A percentile compares a stretch with the other conserved stretches of the same genome.
These are phyloP conservation scores for Haliclona indistincta DNA, from an alignment of 37 sponge, comb jelly and placozoan species.

Conservation along the genomic window DNA sequence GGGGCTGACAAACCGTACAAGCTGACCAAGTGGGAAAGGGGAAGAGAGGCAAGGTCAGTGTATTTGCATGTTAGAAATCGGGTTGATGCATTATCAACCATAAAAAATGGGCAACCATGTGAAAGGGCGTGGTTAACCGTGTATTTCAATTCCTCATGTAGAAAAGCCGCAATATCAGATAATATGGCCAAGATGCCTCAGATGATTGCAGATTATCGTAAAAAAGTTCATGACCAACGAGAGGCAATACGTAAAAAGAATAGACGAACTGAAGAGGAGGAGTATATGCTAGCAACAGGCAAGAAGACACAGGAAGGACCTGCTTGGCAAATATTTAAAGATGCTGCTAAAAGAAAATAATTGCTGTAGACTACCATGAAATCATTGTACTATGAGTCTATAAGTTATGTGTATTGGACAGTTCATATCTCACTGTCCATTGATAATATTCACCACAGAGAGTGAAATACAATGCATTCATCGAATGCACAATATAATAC, in stretches of 20 bases:
- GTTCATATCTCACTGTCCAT: too few species aligned
- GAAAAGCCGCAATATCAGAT: conserved; percentile 70
- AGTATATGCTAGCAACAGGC: conserved; percentile 71
- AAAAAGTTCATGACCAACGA: conserved; percentile 43
- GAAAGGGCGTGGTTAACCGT: too few species aligned
- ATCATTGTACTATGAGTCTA: too few species aligned
- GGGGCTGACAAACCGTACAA: conserved; percentile 73
- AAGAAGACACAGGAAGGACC: conserved; percentile 44
- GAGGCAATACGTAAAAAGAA: conserved; percentile 36
- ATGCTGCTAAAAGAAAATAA: conserved; percentile 25
- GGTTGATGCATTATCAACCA: neutral
- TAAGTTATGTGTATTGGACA: too few species aligned
- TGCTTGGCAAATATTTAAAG: conserved; percentile 58
- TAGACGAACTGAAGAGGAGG: conserved; percentile 47
- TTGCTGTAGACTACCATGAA: too few species aligned
- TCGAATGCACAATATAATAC: too few species aligned
- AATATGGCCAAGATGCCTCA: conserved; percentile 86
- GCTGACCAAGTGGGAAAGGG: conserved; percentile 65
- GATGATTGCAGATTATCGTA: conserved; percentile 84
- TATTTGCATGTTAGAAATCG: neutral
- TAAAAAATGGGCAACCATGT: too few species aligned
- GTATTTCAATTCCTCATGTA: too few species aligned
- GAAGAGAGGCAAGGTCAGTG: conserved; percentile 65
- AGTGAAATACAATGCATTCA: too few species aligned
- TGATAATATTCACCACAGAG: too few species aligned